Conservation (phyloP, 1,140 invertebrate genomes). For the Rhopalosiphum padi region DNA sequence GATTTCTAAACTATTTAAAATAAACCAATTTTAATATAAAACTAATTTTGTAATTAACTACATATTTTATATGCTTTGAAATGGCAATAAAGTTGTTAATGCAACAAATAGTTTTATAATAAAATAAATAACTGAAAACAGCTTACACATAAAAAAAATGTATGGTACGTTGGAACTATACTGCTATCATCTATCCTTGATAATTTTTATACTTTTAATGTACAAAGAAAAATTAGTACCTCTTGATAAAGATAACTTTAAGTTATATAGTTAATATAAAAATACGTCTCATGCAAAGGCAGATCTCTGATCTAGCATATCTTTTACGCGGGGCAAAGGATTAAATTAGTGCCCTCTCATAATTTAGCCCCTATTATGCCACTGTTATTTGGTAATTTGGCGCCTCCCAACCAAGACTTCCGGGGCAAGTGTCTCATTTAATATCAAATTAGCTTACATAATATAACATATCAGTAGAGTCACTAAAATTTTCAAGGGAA, state of each 20-base stretch:
- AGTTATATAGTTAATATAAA: background rate
- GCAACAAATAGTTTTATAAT: background rate
- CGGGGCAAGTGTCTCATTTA: background rate
- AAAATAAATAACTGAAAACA: background rate
- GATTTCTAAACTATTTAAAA: background rate
- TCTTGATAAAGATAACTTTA: too few relatives aligned
- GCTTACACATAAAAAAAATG: too few relatives aligned
- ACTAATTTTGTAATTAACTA: background rate
- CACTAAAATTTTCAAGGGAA: background rate
- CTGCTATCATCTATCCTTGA: too few relatives aligned
- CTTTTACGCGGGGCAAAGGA: too few relatives aligned
- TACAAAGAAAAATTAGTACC: background rate
- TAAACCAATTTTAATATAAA: background rate
- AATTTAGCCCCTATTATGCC: too few relatives aligned
- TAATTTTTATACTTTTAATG: background rate
- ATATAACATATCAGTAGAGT: background rate
- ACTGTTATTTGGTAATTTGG: too few relatives aligned
- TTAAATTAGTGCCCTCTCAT: too few relatives aligned
- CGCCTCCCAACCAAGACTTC: too few relatives aligned
- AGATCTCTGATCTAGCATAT: too few relatives aligned
- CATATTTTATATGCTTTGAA: background rate
- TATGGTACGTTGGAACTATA: too few relatives aligned
- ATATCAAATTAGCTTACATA: background rate
- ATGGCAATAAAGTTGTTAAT: background rate
- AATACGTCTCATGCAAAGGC: background rate